These are phyloP conservation scores for Thymelicus lineola DNA, from an alignment of 2,888 invertebrate species.

Conservation along the genomic window DNA sequence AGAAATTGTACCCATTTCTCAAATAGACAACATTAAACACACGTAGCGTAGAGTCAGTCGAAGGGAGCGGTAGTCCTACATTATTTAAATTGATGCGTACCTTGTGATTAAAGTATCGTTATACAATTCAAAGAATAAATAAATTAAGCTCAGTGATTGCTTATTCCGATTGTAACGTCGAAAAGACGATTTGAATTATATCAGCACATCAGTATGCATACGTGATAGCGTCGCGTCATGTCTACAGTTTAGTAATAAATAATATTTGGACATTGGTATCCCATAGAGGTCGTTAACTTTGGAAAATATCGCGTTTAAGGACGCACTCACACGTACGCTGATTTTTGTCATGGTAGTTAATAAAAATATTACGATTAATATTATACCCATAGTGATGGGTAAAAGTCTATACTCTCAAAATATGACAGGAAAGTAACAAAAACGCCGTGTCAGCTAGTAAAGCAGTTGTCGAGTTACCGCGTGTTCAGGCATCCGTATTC, in stretches of 20 bases:
- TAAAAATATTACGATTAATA: too few species aligned
- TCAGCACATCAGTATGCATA: slow-evolving; percentile 7
- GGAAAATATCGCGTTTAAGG: neutral
- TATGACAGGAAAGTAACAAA: neutral
- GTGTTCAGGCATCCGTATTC: slow-evolving; percentile 20
- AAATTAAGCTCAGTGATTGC: neutral
- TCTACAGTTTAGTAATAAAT: neutral
- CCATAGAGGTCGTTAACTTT: slow-evolving; percentile 1
- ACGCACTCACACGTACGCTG: too few species aligned
- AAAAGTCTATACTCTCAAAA: too few species aligned
- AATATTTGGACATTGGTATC: slow-evolving; percentile 7
- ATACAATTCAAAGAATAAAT: neutral
- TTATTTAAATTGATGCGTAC: slow-evolving; percentile 18
- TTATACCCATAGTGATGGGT: too few species aligned
- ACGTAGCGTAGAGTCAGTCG: neutral
- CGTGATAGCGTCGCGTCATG: neutral
- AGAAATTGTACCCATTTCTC: neutral
- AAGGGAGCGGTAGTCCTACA: neutral
- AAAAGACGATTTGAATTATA: slow-evolving; percentile 8
- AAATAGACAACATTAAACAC: neutral
- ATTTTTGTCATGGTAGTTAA: too few species aligned
- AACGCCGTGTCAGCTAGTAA: neutral
- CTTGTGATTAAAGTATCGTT: neutral
- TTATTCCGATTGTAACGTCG: slow-evolving; percentile 1
- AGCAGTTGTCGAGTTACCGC: slow-evolving; percentile 11